Conservation (phyloP, 2,113 vertebrate species). For the Corydoras sp. region DNA sequence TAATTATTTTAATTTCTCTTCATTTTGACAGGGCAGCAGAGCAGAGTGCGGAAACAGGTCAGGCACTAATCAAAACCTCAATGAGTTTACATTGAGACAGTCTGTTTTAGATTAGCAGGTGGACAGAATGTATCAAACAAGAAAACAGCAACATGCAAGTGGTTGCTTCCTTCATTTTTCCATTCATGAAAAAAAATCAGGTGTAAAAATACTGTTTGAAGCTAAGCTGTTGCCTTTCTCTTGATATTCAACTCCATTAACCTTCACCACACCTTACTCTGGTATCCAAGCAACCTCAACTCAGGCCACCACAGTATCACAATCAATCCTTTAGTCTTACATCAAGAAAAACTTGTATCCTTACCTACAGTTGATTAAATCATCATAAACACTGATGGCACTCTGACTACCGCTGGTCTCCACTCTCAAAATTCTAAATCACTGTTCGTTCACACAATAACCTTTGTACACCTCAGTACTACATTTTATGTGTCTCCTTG, state of each 20-base stretch:
- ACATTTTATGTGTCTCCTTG: not conserved
- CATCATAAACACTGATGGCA: too few relatives aligned
- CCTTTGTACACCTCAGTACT: not conserved
- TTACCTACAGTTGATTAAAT: not conserved
- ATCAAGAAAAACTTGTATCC: not conserved
- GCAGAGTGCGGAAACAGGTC: too few relatives aligned
- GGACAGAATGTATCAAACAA: too few relatives aligned
- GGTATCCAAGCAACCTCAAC: not conserved
- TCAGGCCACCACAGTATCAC: not conserved
- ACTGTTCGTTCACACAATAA: too few relatives aligned
- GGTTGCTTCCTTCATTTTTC: not conserved
- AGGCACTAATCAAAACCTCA: too few relatives aligned
- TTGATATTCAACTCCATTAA: not conserved
- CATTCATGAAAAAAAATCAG: not conserved
- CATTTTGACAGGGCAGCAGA: too few relatives aligned
- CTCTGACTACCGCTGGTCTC: too few relatives aligned
- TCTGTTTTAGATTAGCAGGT: too few relatives aligned
- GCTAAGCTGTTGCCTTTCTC: not conserved
- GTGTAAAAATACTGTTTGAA: slow-evolving; percentile 2
- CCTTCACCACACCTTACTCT: not conserved
- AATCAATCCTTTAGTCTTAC: not conserved
- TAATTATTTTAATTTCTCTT: too few relatives aligned
- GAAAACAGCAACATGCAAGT: not conserved
- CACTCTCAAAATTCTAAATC: too few relatives aligned
- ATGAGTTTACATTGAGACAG: too few relatives aligned